Evolutionary conservation across 2,113 vertebrate species (phyloP).

Genomic region (Eurystomus gularis): DNA sequence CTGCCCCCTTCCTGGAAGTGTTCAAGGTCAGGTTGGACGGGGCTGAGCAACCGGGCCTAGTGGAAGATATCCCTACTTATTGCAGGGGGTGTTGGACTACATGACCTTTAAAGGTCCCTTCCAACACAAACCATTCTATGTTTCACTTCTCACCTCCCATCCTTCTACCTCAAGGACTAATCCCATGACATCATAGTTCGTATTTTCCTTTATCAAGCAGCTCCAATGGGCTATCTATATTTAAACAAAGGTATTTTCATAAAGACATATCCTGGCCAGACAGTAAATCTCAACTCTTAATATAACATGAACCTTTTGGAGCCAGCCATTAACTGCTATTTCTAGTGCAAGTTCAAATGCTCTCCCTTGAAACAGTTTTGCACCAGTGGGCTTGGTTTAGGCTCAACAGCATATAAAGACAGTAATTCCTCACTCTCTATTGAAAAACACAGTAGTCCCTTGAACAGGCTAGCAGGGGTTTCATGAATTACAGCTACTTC

Average conservation of each 20-base stretch:
- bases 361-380: background rate
- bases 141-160: background rate
- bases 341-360: background rate
- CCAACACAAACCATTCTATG: background rate
- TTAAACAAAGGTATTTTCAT: background rate
- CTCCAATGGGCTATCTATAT: background rate
- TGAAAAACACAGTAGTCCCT: background rate
- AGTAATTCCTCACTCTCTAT: background rate
- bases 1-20: background rate
- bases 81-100: background rate
- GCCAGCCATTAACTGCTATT: background rate
- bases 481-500: background rate
- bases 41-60: background rate
- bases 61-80: background rate
- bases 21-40: background rate
- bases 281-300: background rate
- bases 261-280: background rate
- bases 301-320: background rate
- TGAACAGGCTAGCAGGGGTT: background rate
- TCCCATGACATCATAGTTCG: fast-evolving
- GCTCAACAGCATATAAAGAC: background rate
- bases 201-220: background rate
- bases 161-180: background rate
- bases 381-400: background rate
- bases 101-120: background rate